Percentiles rank a stretch among this genome's conserved stretches.
Evolutionary conservation across 2,888 invertebrate genomes (phyloP).

Genomic region (Tenthredo amoena): DNA sequence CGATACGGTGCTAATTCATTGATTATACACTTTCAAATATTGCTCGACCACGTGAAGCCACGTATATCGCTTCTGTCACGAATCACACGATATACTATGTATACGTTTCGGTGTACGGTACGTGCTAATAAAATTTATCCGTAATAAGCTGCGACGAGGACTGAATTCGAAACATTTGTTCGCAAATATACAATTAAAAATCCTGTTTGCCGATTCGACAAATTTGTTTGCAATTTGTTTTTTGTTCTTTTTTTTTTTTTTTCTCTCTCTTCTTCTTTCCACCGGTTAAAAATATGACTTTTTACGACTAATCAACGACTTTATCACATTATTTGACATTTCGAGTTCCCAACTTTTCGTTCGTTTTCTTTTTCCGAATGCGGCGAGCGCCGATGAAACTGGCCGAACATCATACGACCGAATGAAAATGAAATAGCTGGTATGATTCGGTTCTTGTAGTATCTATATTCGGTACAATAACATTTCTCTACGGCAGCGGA

Average conservation of each 20-base stretch:
- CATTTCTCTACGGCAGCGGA: conserved; percentile 2
- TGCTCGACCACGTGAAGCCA: background rate
- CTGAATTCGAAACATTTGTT: background rate
- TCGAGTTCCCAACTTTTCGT: background rate
- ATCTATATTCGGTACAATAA: background rate
- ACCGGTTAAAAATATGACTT: background rate
- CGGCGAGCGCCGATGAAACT: background rate
- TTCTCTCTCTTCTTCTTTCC: background rate
- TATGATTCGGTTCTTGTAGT: background rate
- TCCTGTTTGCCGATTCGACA: background rate
- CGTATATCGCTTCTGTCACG: conserved; percentile 6
- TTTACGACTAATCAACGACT: background rate
- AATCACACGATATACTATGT: background rate
- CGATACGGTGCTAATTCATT: conserved; percentile 27
- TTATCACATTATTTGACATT: background rate
- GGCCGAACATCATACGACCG: background rate
- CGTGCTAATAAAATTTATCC: background rate
- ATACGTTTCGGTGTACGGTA: background rate
- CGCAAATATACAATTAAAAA: background rate
- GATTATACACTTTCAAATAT: conserved; percentile 39
- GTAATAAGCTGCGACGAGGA: background rate
- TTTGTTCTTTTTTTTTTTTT: background rate
- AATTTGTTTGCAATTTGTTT: background rate
- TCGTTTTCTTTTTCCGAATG: background rate
- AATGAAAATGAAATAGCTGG: background rate